phyloP scores from a whole-genome alignment of 2,113 vertebrate genomes.

The Anolis sagrei region DNA sequence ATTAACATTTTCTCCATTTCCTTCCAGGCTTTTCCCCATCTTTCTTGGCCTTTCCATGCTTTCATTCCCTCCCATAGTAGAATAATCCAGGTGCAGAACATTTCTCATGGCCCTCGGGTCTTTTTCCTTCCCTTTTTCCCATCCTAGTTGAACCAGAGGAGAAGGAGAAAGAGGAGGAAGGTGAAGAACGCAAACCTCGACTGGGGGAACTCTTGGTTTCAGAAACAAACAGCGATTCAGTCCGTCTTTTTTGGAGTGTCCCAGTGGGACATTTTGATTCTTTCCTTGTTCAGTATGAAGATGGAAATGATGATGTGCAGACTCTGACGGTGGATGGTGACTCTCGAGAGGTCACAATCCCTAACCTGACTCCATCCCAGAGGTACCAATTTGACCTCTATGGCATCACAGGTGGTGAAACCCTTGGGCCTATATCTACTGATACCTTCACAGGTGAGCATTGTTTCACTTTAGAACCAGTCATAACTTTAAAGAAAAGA shows the following conservation, averaged over 20 bases:
- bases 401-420: conserved; percentile 56
- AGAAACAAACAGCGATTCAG: neutral
- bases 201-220: neutral
- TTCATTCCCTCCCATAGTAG: neutral
- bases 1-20: neutral
- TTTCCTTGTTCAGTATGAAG: conserved; percentile 33
- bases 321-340: conserved; percentile 28
- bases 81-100: neutral
- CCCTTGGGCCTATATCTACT: conserved; percentile 51
- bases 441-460: conserved; percentile 64
- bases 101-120: neutral
- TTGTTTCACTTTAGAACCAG: too few relatives aligned
- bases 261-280: conserved; percentile 24
- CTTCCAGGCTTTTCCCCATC: neutral
- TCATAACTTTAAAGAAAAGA: too few relatives aligned
- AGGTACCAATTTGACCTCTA: conserved; percentile 71
- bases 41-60: neutral
- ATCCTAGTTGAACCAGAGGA: conserved; percentile 3
- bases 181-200: neutral
- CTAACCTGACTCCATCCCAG: conserved; percentile 50
- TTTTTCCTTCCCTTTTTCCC: neutral
- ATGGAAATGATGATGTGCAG: neutral
- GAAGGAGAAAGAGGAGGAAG: neutral
- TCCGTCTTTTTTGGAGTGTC: conserved; percentile 15
- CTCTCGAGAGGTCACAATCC: conserved; percentile 31